Evolutionary conservation across 2,797 vertebrate genomes (phyloP).

Genomic region (Dromococcyx pavoninus): DNA sequence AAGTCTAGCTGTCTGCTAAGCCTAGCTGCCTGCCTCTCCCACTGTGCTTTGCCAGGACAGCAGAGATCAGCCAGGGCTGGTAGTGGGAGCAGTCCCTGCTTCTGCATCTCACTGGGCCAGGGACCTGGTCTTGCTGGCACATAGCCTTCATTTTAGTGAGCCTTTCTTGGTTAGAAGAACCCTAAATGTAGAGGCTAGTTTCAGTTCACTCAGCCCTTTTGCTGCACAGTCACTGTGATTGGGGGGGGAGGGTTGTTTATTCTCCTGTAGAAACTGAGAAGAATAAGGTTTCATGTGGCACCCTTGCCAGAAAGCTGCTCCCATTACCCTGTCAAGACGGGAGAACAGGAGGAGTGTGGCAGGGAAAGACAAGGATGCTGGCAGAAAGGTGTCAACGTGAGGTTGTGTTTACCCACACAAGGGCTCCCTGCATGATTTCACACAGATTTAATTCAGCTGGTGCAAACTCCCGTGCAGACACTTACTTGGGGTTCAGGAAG

Average conservation of each 20-base stretch:
- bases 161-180: background rate
- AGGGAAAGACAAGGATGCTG: background rate
- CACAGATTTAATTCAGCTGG: background rate
- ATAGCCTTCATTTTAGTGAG: background rate
- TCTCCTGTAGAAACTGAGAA: background rate
- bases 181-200: background rate
- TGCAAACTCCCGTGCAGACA: background rate
- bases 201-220: background rate
- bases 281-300: background rate
- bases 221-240: background rate
- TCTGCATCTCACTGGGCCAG: background rate
- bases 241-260: background rate
- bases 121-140: background rate
- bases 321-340: background rate
- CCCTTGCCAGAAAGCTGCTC: background rate
- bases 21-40: constrained; percentile 10
- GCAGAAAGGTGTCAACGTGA: background rate
- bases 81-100: background rate
- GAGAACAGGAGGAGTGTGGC: background rate
- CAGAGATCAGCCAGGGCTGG: background rate
- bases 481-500: background rate
- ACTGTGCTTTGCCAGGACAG: background rate
- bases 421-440: background rate
- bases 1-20: constrained; percentile 13
- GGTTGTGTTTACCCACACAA: background rate